Evolutionary conservation across 35 echinoderm and acorn worm species (phyloP).

Genomic region (Anneissia japonica): DNA sequence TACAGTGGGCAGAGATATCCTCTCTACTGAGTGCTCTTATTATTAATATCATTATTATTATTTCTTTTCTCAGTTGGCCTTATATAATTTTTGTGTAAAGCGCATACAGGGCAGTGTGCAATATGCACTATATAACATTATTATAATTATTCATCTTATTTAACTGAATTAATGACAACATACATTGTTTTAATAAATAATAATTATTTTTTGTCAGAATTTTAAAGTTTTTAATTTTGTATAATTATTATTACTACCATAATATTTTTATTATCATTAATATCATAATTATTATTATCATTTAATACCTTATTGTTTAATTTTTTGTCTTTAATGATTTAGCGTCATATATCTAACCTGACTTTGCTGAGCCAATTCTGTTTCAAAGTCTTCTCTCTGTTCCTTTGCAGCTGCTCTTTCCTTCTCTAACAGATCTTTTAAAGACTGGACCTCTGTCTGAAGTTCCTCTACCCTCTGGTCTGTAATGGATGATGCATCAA

Average conservation of each 20-base stretch:
- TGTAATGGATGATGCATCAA: background rate
- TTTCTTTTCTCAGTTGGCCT: too few species aligned
- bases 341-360: slow-evolving; percentile 35
- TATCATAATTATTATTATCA: background rate
- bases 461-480: slow-evolving; percentile 23
- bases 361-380: slow-evolving; percentile 55
- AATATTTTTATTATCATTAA: background rate
- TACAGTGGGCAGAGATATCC: too few species aligned
- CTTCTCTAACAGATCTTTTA: slow-evolving; percentile 9
- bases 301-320: background rate
- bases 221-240: background rate
- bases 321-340: background rate
- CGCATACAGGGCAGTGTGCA: too few species aligned
- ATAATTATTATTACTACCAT: background rate
- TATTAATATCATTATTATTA: too few species aligned
- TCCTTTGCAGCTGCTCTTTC: slow-evolving; percentile 31
- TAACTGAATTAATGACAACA: background rate
- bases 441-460: slow-evolving; percentile 26
- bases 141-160: too few species aligned
- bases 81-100: too few species aligned
- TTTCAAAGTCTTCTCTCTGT: slow-evolving; percentile 24
- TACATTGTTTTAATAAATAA: background rate
- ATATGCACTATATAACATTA: too few species aligned
- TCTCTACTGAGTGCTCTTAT: too few species aligned
- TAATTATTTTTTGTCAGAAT: background rate